These are phyloP conservation scores for Actinia equina DNA, from an alignment of 64 coral and sea anemone genomes.

Conservation along the genomic window DNA sequence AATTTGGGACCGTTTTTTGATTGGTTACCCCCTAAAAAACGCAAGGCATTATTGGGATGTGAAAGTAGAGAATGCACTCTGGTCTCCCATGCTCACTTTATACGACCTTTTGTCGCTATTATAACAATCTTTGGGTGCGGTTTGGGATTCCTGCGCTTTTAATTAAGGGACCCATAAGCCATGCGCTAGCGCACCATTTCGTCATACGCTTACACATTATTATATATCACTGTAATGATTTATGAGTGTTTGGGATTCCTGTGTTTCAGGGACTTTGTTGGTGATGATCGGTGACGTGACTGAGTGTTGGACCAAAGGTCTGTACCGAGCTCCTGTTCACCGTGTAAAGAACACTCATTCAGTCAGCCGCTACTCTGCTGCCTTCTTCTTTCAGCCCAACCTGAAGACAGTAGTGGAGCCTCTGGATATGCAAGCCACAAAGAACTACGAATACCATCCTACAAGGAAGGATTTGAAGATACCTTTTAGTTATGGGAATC, in stretches of 20 bases:
- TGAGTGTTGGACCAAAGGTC: constrained; percentile 39
- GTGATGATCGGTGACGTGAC: constrained; percentile 49
- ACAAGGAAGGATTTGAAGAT: background rate
- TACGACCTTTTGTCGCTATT: too few relatives aligned
- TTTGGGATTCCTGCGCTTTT: too few relatives aligned
- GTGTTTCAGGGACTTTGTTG: constrained; percentile 25
- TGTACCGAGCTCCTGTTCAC: constrained; percentile 37
- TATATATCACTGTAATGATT: background rate
- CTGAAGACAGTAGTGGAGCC: constrained; percentile 27
- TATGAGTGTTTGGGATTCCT: background rate
- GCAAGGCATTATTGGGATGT: too few relatives aligned
- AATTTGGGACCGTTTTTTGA: too few relatives aligned
- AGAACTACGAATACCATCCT: background rate
- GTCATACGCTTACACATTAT: too few relatives aligned
- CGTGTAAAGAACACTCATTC: constrained; percentile 29
- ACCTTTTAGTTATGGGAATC: background rate
- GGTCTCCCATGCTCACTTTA: too few relatives aligned
- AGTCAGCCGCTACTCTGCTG: constrained; percentile 12
- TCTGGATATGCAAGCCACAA: background rate
- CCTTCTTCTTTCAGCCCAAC: constrained; percentile 48
- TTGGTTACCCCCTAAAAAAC: too few relatives aligned
- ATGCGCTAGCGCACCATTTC: too few relatives aligned
- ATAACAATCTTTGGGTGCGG: too few relatives aligned
- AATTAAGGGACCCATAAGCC: too few relatives aligned
- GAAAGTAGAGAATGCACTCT: too few relatives aligned